phyloP scores from a whole-genome alignment of 1,140 invertebrate species.

The Chlorops oryzae region DNA sequence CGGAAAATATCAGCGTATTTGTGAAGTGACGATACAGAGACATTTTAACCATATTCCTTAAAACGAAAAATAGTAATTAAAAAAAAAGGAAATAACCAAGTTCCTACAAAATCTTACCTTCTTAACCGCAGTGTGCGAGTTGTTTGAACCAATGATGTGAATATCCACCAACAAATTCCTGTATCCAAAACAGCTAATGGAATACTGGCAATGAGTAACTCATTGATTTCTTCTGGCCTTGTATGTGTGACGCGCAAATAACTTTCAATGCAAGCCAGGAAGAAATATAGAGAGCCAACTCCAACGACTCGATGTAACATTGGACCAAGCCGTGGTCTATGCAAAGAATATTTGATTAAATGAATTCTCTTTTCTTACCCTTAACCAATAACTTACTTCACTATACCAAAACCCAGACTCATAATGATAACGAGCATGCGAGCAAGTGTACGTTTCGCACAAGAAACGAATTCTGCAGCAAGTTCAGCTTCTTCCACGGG shows the following conservation, averaged over 20 bases:
- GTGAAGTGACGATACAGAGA: constrained; percentile 87
- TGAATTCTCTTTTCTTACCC: background rate
- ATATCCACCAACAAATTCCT: constrained; percentile 78
- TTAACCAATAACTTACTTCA: constrained; percentile 63
- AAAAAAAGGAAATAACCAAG: too few species aligned
- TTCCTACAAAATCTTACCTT: constrained; percentile 46
- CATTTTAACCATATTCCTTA: constrained; percentile 80
- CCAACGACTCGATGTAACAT: constrained; percentile 80
- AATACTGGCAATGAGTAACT: constrained; percentile 65
- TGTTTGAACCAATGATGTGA: constrained; percentile 81
- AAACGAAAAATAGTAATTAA: constrained; percentile 46
- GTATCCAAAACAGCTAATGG: constrained; percentile 67
- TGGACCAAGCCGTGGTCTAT: constrained; percentile 75
- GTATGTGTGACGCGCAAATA: constrained; percentile 68
- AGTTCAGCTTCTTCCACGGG: constrained; percentile 64
- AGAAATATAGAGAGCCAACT: constrained; percentile 74
- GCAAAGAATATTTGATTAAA: constrained; percentile 11
- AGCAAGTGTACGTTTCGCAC: constrained; percentile 80
- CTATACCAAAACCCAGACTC: constrained; percentile 89
- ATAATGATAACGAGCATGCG: constrained; percentile 91
- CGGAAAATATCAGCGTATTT: constrained; percentile 84
- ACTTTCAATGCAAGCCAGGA: constrained; percentile 74
- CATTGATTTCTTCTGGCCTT: constrained; percentile 59
- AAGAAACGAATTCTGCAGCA: constrained; percentile 76
- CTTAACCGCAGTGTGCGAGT: constrained; percentile 79